Base-by-base conservation (phyloP, 2,113 vertebrate species). In the Mirza zaza region DNA sequence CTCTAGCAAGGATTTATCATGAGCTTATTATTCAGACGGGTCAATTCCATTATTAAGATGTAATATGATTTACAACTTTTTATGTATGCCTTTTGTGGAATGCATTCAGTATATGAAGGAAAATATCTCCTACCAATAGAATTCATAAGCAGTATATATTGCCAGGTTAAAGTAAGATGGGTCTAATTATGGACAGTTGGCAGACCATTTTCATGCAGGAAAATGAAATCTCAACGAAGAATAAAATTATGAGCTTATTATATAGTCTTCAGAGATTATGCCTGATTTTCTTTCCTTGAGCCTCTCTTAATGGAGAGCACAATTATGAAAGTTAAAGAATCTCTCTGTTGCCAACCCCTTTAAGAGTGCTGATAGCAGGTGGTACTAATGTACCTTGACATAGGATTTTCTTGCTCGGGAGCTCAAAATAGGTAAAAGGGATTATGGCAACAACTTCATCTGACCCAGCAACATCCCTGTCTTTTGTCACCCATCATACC, bases 401-500 rank as follows among this genome's bases (percentile, higher is more conserved):
- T 34, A 97, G 97, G 97, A 98, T 98, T 98, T 97, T 97, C 96
- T 97, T 98, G 97, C 97, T 96, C 95, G 96, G 75, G 84, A 98
- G 93, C 95, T 96, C 84, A 90, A 98, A 98, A 98, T 94, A 97
- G 96, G 97, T 95, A 82, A 98, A 97, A 98, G 34, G 92, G 95
- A 98, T 98, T 98, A 98, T 94, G 97, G 97, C 96, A 97, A 97
- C 98, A 98, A 87, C 77, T 98, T 98, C 97, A 97, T 97, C 98
- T 98, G 98, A 98, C 98, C 98, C 93, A 97, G 96, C 97, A 98
- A 97, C 73, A 76, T 88, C 91, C 96, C 98, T 97, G 95, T 97
- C 98, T 98, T 98, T 98, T 98, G 98, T 98, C 97, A 98, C 97
- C 96, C 96, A 98, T 98, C 98, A 96, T 97, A 95, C 97, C 94